Base-by-base conservation (phyloP, 2,888 invertebrate species). In the Sepioteuthis lessoniana region DNA sequence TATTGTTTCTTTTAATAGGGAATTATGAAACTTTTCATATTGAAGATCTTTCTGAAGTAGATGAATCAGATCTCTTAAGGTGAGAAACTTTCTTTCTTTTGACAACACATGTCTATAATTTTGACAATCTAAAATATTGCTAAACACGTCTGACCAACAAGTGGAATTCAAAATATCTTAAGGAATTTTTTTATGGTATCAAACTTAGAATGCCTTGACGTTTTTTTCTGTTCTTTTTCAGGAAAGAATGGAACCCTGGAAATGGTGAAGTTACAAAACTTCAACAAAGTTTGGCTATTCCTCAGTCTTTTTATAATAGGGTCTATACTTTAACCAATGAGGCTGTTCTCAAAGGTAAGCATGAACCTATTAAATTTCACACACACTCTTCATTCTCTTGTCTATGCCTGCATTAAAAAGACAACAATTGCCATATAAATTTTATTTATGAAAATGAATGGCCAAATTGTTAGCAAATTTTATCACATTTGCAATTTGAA, bases 301-400 rank as follows among this genome's bases (percentile, higher is more conserved):
- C 97, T 8, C 96, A 96, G 95, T 95, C 96, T n/a, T 96, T 95
- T 94, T 95, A 95, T 90, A 95, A 96, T 94, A 95, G 96, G 95
- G 97, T 97, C 93, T 97, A 97, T 95, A 97, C 97, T 31, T 96
- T 97, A 47, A 97, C 97, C 90, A 97, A 97, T 95, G 97, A 97
- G 95, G 96, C 97, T 94, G 97, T 97, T 25, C 96, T 97, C 94
- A 97, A 96, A 96, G 97, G 97, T 97, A 95, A 98, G 94, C 94
- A 37, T 1, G 4, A 10, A 91, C 31, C 1, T 76, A 13, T 31
- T 31, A n/a, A 60, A 31, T 47, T 47, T 10, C 46, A 47, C 8
- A 0, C 16, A 47, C 50, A 50, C 50, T 50, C 16, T 50, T 16
- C 21, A 10, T 21, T 19, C 21, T 16, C 21, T 50, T 16, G 19